Conservation (phyloP, 2,888 invertebrate species). For the Drosophila longiperda region DNA sequence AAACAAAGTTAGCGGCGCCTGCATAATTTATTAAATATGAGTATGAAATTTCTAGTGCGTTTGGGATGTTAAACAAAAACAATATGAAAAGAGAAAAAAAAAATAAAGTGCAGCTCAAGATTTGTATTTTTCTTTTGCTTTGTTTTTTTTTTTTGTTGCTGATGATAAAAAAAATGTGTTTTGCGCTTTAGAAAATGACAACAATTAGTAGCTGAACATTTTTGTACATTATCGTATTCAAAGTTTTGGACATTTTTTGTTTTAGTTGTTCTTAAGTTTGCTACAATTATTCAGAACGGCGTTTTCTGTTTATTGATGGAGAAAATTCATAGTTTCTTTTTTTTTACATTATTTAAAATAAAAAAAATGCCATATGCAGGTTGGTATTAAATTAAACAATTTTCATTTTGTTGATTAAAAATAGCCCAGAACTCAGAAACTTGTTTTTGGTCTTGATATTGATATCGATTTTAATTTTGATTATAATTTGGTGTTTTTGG, state of each 20-base stretch:
- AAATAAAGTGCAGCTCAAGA: conserved; percentile 22
- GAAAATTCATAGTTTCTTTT: conserved; percentile 17
- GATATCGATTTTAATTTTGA: conserved; percentile 26
- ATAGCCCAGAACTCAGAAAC: conserved; percentile 84
- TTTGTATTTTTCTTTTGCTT: conserved; percentile 12
- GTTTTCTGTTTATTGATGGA: conserved; percentile 19
- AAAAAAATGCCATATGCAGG: conserved; percentile 17
- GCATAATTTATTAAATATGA: conserved; percentile 2
- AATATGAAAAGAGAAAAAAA: conserved; percentile 1
- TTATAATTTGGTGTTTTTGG: conserved; percentile 28
- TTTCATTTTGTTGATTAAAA: conserved; percentile 55
- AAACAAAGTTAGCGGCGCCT: conserved; percentile 3
- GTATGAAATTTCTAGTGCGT: conserved; percentile 25
- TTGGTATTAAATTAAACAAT: conserved; percentile 36
- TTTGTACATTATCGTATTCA: conserved; percentile 85
- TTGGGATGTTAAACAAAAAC: conserved; percentile 1
- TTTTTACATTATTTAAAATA: conserved; percentile 22
- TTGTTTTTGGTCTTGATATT: conserved; percentile 71
- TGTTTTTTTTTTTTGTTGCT: conserved; percentile 39
- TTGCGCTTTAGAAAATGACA: conserved; percentile 54
- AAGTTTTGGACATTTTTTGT: conserved; percentile 84
- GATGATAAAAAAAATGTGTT: conserved; percentile 68
- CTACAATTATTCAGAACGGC: conserved; percentile 28
- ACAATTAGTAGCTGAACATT: conserved; percentile 76
- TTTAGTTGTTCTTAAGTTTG: conserved; percentile 52